Evolutionary conservation across 1,140 invertebrate species (phyloP).

Genomic region (Harlomillsia oculata): DNA sequence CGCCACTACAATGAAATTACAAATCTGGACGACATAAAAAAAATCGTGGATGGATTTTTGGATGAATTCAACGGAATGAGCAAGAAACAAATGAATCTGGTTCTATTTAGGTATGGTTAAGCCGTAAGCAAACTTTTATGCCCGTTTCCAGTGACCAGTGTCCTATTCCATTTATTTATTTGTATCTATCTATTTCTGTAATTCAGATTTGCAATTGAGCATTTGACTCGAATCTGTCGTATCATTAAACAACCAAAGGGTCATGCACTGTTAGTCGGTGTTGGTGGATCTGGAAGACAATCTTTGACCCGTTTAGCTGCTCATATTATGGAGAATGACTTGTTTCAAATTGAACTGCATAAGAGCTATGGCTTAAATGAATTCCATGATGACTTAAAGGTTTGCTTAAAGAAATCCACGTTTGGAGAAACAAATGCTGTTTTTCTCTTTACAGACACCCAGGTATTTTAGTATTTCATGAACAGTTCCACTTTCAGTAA

Average conservation of each 20-base stretch:
- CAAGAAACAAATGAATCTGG: constrained; percentile 94
- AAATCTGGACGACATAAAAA: constrained; percentile 68
- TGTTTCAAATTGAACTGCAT: constrained; percentile 80
- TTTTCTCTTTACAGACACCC: constrained; percentile 81
- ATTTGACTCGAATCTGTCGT: constrained; percentile 80
- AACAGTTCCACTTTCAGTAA: neutral
- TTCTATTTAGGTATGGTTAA: constrained; percentile 66
- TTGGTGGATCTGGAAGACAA: constrained; percentile 85
- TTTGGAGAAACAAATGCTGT: constrained; percentile 76
- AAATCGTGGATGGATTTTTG: constrained; percentile 80
- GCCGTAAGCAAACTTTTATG: constrained; percentile 1
- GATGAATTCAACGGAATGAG: constrained; percentile 92
- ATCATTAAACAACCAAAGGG: constrained; percentile 83
- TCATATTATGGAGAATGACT: constrained; percentile 86
- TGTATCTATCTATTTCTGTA: constrained; percentile 8
- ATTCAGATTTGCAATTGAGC: constrained; percentile 81
- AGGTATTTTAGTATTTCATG: constrained; percentile 46
- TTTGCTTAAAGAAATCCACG: constrained; percentile 66
- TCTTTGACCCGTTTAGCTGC: constrained; percentile 78
- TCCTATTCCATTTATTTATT: neutral
- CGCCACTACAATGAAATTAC: constrained; percentile 79
- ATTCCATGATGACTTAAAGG: constrained; percentile 85
- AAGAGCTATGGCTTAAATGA: constrained; percentile 70
- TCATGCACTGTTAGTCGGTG: constrained; percentile 74
- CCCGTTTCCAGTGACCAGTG: neutral